These are phyloP conservation scores for Athalia rosae DNA, from an alignment of 2,888 invertebrate genomes.

Conservation along the genomic window DNA sequence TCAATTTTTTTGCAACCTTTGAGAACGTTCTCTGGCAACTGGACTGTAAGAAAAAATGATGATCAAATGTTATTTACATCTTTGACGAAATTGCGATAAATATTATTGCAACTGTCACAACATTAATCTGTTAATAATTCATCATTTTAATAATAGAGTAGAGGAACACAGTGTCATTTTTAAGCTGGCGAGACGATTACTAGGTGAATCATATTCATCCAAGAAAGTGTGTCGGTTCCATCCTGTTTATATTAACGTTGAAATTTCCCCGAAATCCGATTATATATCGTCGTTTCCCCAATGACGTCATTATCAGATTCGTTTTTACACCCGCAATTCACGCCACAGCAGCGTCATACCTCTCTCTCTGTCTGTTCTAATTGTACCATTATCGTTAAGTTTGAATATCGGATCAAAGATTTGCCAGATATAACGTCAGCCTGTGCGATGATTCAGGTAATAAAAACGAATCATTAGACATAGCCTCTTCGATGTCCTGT, in stretches of 20 bases:
- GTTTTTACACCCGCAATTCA: not conserved
- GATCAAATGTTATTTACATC: not conserved
- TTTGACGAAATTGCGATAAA: not conserved
- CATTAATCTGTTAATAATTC: not conserved
- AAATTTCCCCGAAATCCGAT: slow-evolving; percentile 34
- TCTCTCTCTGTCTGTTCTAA: too few species aligned
- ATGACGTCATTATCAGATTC: not conserved
- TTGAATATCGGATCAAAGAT: not conserved
- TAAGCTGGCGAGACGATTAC: slow-evolving; percentile 2
- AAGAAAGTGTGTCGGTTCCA: slow-evolving; percentile 5
- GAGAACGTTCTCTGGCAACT: not conserved
- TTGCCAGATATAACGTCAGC: not conserved
- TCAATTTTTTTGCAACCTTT: not conserved
- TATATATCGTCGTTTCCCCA: slow-evolving; percentile 1
- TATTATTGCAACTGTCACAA: not conserved
- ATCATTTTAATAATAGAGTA: not conserved
- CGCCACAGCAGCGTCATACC: not conserved
- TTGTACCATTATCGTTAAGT: not conserved
- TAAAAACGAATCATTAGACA: not conserved
- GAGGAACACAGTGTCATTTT: not conserved
- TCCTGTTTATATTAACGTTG: slow-evolving; percentile 32
- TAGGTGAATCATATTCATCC: slow-evolving; percentile 28
- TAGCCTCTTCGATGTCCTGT: too few species aligned
- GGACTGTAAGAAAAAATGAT: not conserved
- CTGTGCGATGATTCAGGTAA: not conserved